A percentile compares a stretch with the other conserved stretches of the same genome.
These are phyloP conservation scores for Mesorhabditis sp. DNA, from an alignment of 2,888 invertebrate species.

Conservation along the genomic window DNA sequence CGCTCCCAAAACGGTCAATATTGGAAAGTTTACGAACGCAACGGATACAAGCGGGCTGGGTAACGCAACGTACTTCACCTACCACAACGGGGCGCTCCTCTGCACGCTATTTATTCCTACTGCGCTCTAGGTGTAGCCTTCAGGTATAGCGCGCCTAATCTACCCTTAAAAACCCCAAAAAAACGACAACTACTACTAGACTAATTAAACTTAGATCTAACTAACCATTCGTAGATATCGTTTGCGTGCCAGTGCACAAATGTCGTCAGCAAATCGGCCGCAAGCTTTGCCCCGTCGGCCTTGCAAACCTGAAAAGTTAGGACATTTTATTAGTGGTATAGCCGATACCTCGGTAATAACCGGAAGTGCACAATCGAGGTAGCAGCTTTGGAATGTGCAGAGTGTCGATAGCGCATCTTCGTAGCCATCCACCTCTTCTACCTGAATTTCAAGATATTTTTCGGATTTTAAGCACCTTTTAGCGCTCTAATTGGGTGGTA, in stretches of 20 bases:
- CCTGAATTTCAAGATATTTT: neutral
- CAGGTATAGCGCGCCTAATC: too few relatives aligned
- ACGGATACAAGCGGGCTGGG: too few relatives aligned
- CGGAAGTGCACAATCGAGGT: slow-evolving; percentile 41
- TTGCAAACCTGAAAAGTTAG: slow-evolving; percentile 34
- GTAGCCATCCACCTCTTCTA: slow-evolving; percentile 40
- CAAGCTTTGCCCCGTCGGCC: slow-evolving; percentile 29
- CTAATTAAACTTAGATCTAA: neutral
- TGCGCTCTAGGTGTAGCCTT: too few relatives aligned
- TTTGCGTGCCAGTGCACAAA: slow-evolving; percentile 53
- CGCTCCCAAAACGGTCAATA: too few relatives aligned
- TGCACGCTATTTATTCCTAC: too few relatives aligned
- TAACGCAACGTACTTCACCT: too few relatives aligned
- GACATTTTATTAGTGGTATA: neutral
- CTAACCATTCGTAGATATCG: neutral
- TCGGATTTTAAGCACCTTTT: too few relatives aligned
- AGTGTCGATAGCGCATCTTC: slow-evolving; percentile 45
- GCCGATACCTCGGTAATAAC: slow-evolving; percentile 33
- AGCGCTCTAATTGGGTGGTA: too few relatives aligned
- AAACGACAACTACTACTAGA: too few relatives aligned
- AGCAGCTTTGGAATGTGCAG: slow-evolving; percentile 51
- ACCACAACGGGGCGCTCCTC: too few relatives aligned
- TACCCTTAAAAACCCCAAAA: too few relatives aligned
- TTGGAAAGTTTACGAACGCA: too few relatives aligned
- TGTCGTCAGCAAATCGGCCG: slow-evolving; percentile 39